A percentile compares a stretch with the other conserved stretches of the same genome.
Evolutionary conservation across 2,797 vertebrate species (phyloP).

Genomic region (Halcyon leucocephala): DNA sequence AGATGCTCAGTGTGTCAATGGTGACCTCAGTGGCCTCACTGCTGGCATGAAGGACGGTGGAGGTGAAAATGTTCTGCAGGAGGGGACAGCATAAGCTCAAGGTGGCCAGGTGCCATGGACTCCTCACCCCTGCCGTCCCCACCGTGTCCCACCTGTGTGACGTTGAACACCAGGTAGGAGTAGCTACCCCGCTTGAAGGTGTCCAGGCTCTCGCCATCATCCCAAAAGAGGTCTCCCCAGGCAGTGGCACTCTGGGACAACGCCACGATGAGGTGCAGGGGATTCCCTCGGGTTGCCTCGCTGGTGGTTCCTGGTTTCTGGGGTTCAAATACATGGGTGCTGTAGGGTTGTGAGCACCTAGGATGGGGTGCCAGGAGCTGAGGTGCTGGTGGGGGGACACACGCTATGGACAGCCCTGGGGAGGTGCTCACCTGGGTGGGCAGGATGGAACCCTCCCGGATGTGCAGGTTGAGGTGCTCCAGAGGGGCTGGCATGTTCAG

Average conservation of each 20-base stretch:
- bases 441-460: conserved; percentile 84
- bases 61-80: conserved; percentile 83
- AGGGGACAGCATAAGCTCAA: background rate
- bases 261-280: conserved; percentile 81
- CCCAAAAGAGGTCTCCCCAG: conserved; percentile 89
- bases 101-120: fast-evolving
- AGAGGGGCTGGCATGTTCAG: conserved; percentile 82
- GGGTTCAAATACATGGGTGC: background rate
- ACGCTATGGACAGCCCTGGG: fast-evolving
- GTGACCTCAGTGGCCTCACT: conserved; percentile 79
- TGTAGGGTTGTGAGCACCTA: background rate
- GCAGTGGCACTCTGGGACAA: conserved; percentile 78
- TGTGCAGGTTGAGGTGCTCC: conserved; percentile 88
- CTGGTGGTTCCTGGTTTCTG: conserved; percentile 84
- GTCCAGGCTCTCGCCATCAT: conserved; percentile 85
- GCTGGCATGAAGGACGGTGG: conserved; percentile 80
- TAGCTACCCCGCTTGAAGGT: conserved; percentile 83
- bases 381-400: background rate
- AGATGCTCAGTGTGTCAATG: conserved; percentile 80
- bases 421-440: conserved; percentile 84
- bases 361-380: background rate
- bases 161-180: conserved; percentile 82
- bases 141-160: conserved; percentile 75
- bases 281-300: conserved; percentile 79
- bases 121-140: background rate